Evolutionary conservation across 2,888 invertebrate species (phyloP).

Genomic region (Leptopilina syphax): DNA sequence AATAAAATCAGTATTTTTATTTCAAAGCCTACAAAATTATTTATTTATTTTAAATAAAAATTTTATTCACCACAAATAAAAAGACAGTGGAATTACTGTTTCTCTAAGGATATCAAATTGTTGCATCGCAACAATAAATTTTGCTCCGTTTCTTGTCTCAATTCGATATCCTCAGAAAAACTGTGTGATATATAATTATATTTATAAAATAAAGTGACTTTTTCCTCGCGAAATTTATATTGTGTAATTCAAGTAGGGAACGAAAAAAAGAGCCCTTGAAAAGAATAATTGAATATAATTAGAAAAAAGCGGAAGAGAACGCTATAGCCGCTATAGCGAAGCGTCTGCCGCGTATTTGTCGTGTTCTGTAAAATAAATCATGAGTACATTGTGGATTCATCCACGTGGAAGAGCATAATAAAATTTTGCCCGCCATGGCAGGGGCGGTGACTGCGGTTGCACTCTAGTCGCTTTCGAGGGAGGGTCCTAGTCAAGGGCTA

Average conservation of each 20-base stretch:
- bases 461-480: constrained; percentile 61
- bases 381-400: constrained; percentile 60
- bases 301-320: constrained; percentile 25
- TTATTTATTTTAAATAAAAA: no score
- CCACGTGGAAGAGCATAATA: constrained; percentile 74
- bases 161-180: no score
- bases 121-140: no score
- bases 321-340: constrained; percentile 9
- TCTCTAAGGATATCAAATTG: no score
- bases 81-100: no score
- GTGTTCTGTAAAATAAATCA: constrained; percentile 31
- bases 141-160: no score
- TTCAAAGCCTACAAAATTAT: no score
- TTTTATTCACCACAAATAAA: no score
- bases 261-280: neutral
- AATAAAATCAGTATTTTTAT: no score
- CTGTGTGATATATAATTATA: neutral
- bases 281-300: constrained; percentile 23
- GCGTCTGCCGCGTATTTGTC: constrained; percentile 38
- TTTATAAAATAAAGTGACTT: neutral
- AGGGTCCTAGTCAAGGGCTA: constrained; percentile 67
- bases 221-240: neutral
- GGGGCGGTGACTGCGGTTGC: constrained; percentile 74
- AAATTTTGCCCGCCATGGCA: constrained; percentile 75
- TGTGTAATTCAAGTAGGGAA: neutral